A percentile compares a stretch with the other conserved stretches of the same genome.
Conservation (phyloP, 1,140 invertebrate species). For the Cyclina sinensis region DNA sequence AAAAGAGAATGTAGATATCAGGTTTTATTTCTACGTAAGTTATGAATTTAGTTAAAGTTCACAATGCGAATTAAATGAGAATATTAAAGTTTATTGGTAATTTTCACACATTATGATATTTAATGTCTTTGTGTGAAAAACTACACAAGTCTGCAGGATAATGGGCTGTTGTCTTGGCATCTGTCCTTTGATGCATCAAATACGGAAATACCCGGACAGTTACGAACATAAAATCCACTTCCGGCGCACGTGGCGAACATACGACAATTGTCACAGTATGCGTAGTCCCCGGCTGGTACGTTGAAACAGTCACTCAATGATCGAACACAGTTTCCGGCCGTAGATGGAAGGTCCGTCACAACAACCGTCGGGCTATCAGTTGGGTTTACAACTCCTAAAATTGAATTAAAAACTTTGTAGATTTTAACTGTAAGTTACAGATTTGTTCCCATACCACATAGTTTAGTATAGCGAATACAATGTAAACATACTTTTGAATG, state of each 20-base stretch:
- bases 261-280: conserved; percentile 62
- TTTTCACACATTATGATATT: no score
- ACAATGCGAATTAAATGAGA: no score
- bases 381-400: not conserved
- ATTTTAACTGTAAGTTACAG: no score
- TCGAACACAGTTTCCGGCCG: conserved; percentile 47
- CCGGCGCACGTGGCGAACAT: conserved; percentile 68
- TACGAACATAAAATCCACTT: conserved; percentile 61
- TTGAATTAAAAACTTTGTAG: not conserved
- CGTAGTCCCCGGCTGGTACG: conserved; percentile 40
- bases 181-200: conserved; percentile 23
- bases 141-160: not conserved
- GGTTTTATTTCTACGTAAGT: no score
- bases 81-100: no score
- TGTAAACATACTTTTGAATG: no score
- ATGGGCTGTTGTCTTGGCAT: conserved; percentile 38
- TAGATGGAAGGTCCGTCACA: conserved; percentile 3
- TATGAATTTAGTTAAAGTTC: no score
- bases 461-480: no score
- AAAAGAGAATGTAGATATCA: no score
- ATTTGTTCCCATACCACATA: no score
- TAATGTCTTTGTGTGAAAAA: not conserved
- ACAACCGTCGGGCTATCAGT: not conserved
- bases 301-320: conserved; percentile 44
- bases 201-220: conserved; percentile 45